These are phyloP conservation scores for Tetragonula carbonaria DNA, from an alignment of 2,888 invertebrate species.

Conservation along the genomic window DNA sequence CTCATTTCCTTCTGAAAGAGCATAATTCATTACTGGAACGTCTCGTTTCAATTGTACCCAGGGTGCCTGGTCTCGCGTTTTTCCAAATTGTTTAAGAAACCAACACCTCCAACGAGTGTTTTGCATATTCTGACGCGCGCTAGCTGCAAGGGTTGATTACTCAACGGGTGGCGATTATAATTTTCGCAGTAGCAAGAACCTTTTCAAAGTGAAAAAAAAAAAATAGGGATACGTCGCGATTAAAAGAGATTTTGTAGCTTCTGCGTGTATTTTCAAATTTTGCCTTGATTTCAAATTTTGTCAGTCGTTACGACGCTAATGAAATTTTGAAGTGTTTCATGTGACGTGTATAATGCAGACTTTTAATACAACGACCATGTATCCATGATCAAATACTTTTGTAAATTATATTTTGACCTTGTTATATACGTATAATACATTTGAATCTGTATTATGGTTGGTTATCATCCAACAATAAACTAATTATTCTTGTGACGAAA, in stretches of 20 bases:
- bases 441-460: too few relatives aligned
- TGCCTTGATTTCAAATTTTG: too few relatives aligned
- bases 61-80: constrained; percentile 25
- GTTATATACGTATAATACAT: too few relatives aligned
- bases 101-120: constrained; percentile 12
- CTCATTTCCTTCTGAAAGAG: not conserved
- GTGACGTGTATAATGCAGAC: too few relatives aligned
- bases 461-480: too few relatives aligned
- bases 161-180: constrained; percentile 54
- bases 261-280: too few relatives aligned
- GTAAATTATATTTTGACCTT: too few relatives aligned
- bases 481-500: too few relatives aligned
- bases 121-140: constrained; percentile 39
- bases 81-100: constrained; percentile 54
- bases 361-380: too few relatives aligned
- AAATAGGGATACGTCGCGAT: constrained; percentile 44
- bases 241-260: constrained; percentile 39
- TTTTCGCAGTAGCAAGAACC: constrained; percentile 33
- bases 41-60: constrained; percentile 23
- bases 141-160: constrained; percentile 53
- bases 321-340: too few relatives aligned
- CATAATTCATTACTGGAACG: constrained; percentile 40
- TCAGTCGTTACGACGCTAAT: too few relatives aligned
- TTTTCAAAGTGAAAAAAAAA: constrained; percentile 40
- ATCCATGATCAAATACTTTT: too few relatives aligned